Base-by-base conservation (phyloP, 1,140 invertebrate species). In the Pseudachorutes palmiensis region DNA sequence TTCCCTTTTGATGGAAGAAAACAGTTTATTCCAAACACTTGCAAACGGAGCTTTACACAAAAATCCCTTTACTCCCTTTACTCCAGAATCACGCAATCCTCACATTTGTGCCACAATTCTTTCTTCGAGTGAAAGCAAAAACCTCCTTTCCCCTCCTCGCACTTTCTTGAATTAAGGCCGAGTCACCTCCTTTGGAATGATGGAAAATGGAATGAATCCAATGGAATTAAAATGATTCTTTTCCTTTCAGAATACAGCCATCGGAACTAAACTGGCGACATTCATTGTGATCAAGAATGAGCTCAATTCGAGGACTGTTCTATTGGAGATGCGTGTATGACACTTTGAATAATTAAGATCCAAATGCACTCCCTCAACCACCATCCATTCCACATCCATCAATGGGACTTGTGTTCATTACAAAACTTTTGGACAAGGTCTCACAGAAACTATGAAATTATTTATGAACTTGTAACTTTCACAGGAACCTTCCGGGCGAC, bases 241-340 rank as follows among this genome's bases (percentile, higher is more conserved):
- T 31, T 65, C 16, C 1, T 19, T 61, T 14, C 45, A 70, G 72
- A 60, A 68, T 58, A 64, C 67, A 12, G 24, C 60, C 9, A 64
- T 67, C n/a, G 72, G 72, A 30, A 62, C 55, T 0, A 26, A 61
- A 28, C 31, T 73, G 67, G 66, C 62, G 26, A 69, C 67, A 26
- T 73, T 73, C 61, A 51, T 67, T 26, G 69, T 73, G 0, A 28
- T 67, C 12, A 73, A 73, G 24, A 73, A 73, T 67, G 69, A 73
- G 31, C 64, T 70, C 19, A 73, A 73, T 49, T 68, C 72, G 0
- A 66, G 72, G 0, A 61, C 61, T 24, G 72, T 73, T 19, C 63
- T 68, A 49, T 41, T 73, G 9, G 72, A 73, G 55, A 41, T 73
- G 33, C 45, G 69, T 55, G 72, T 73, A 69, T 55, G 72, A 49